Base-by-base conservation (phyloP, 2,888 invertebrate species). In the Eupithecia insigniata region DNA sequence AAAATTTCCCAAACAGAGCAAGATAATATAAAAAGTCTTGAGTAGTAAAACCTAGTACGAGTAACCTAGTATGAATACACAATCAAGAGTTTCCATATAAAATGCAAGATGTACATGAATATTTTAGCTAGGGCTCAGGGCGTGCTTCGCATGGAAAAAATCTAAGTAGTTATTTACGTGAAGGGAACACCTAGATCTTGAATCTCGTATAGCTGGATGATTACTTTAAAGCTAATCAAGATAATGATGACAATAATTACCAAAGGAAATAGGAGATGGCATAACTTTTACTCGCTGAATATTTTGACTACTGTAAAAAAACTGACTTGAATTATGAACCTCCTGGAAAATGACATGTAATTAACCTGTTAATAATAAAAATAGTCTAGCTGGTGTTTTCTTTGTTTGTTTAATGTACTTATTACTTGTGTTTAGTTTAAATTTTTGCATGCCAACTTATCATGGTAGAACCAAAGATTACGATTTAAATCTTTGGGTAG, bases 81-180 rank as follows among this genome's bases (percentile, higher is more conserved):
- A 79, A 78, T 70, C 68, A 65, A 65, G 58, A 71, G 69, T 34
- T 36, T 64, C 64, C 60, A 22, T 36, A 64, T 64, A 62, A 32
- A 16, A 83, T 82, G 79, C 78, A 83, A 81, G 80, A 81, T 55
- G 43, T 77, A 76, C 79, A 76, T 84, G 85, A 83, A 85, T 87
- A 83, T 82, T 77, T 80, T 34, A 26, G 39, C 36, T 84, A 82
- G 73, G 78, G 66, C 67, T 73, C 43, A 65, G 73, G 55, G 84
- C 86, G 87, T 87, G 86, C 77, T 81, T 77, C 72, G 84, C 72
- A 79, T 85, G 66, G 46, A 77, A 70, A 79, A 79, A 78, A 77
- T 60, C 28, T 28, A n/a, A n/a, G n/a, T n/a, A 10, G 60, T 60
- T 60, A 60, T 60, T 60, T 18, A 18, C 30, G 8, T 18, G 30